Percentiles rank a stretch among this genome's conserved stretches.
These are phyloP conservation scores for Drosophila sechellia DNA, from an alignment of 1,140 invertebrate genomes.

Conservation along the genomic window DNA sequence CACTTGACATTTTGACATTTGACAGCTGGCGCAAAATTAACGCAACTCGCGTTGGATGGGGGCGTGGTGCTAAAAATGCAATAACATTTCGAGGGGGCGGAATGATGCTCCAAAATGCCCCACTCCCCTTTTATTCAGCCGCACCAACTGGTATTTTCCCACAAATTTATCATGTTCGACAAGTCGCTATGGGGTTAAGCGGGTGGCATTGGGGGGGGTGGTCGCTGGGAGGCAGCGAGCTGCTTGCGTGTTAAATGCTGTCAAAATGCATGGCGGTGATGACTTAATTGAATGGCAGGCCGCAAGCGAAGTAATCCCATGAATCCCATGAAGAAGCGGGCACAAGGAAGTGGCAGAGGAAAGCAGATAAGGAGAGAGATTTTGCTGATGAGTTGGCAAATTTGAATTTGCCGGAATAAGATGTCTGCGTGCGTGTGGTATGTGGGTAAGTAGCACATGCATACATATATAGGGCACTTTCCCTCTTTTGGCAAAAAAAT, in stretches of 20 bases:
- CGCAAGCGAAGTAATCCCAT: constrained; percentile 13
- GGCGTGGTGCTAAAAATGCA: constrained; percentile 57
- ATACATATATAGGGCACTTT: background rate
- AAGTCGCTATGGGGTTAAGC: constrained; percentile 44
- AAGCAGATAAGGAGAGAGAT: constrained; percentile 22
- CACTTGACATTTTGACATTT: constrained; percentile 82
- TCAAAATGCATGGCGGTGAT: constrained; percentile 40
- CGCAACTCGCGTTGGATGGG: constrained; percentile 26
- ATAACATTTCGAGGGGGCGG: constrained; percentile 41
- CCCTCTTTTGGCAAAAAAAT: background rate
- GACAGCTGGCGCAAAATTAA: constrained; percentile 77
- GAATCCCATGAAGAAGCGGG: background rate
- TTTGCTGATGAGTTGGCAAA: constrained; percentile 36
- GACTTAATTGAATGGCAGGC: constrained; percentile 59
- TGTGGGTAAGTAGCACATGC: constrained; percentile 1
- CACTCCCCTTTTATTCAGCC: constrained; percentile 4
- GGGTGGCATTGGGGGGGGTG: background rate
- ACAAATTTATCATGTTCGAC: constrained; percentile 79
- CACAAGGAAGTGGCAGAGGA: constrained; percentile 2
- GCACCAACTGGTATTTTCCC: constrained; percentile 49
- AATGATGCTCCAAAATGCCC: constrained; percentile 5
- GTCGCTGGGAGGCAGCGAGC: background rate
- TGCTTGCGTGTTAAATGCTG: constrained; percentile 33
- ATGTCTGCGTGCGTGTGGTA: background rate
- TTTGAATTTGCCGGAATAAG: constrained; percentile 30